These are phyloP conservation scores for Calidris pugnax DNA, from an alignment of 2,113 vertebrate genomes.

Conservation along the genomic window DNA sequence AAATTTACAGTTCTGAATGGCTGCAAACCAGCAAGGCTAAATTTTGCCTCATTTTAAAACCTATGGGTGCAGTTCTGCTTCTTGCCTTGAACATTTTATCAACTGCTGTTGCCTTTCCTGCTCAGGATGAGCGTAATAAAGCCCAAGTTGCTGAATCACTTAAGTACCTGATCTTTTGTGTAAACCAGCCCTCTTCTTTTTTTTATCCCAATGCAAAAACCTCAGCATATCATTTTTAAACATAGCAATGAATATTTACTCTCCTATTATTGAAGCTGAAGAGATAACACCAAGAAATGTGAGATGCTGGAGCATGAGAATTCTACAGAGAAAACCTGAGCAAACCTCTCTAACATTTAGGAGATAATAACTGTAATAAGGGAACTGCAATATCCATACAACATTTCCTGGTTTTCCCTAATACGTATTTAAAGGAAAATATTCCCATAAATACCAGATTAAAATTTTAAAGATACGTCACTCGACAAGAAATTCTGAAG, in stretches of 20 bases:
- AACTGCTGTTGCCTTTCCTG: background rate
- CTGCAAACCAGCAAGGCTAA: background rate
- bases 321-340: background rate
- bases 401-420: accelerated
- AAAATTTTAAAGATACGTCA: background rate
- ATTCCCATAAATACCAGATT: background rate
- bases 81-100: conserved; percentile 4
- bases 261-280: background rate
- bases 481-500: background rate
- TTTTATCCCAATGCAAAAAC: background rate
- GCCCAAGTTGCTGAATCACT: background rate
- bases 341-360: background rate
- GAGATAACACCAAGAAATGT: background rate
- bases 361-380: background rate
- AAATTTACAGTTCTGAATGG: background rate
- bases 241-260: background rate
- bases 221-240: conserved; percentile 1
- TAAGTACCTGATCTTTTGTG: background rate
- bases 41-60: background rate
- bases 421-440: background rate
- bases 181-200: background rate
- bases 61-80: background rate
- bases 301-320: background rate
- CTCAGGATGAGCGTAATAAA: background rate
- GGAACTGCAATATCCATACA: background rate